Evolutionary conservation across 2,888 invertebrate genomes (phyloP).

Genomic region (Caenorhabditis sulstoni): DNA sequence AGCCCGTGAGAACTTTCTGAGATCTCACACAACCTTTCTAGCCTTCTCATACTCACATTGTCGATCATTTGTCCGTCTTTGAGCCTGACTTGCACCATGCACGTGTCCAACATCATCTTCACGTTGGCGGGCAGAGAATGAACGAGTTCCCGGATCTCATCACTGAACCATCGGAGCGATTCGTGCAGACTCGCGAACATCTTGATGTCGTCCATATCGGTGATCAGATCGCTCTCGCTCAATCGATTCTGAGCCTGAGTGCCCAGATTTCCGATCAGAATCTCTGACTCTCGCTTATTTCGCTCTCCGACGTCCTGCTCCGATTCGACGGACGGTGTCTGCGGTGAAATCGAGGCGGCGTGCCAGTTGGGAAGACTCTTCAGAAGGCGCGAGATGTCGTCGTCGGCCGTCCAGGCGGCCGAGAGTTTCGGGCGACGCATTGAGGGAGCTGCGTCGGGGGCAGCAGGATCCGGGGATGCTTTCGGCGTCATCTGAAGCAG

Average conservation of each 20-base stretch:
- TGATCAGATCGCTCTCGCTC: slow-evolving; percentile 88
- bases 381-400: slow-evolving; percentile 93
- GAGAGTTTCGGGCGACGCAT: slow-evolving; percentile 86
- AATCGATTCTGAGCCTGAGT: slow-evolving; percentile 70
- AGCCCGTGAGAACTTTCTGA: no score
- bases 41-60: slow-evolving; percentile 62
- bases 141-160: slow-evolving; percentile 63
- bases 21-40: background rate
- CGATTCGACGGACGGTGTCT: slow-evolving; percentile 70
- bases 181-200: slow-evolving; percentile 93
- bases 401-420: slow-evolving; percentile 93
- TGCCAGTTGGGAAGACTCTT: slow-evolving; percentile 88
- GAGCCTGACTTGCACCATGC: slow-evolving; percentile 69
- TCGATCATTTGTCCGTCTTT: slow-evolving; percentile 69
- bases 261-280: slow-evolving; percentile 89
- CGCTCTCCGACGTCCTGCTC: slow-evolving; percentile 86
- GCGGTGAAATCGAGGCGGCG: slow-evolving; percentile 68
- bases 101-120: slow-evolving; percentile 52
- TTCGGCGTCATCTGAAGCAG: background rate
- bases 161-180: slow-evolving; percentile 85
- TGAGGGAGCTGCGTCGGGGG: slow-evolving; percentile 50
- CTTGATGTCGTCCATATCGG: slow-evolving; percentile 89
- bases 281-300: slow-evolving; percentile 92
- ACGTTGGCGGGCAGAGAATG: slow-evolving; percentile 61
- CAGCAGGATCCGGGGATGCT: background rate